Percentiles rank a stretch among this genome's conserved stretches.
These are phyloP conservation scores for Calephelis virginiensis DNA, from an alignment of 1,140 invertebrate species.

Conservation along the genomic window DNA sequence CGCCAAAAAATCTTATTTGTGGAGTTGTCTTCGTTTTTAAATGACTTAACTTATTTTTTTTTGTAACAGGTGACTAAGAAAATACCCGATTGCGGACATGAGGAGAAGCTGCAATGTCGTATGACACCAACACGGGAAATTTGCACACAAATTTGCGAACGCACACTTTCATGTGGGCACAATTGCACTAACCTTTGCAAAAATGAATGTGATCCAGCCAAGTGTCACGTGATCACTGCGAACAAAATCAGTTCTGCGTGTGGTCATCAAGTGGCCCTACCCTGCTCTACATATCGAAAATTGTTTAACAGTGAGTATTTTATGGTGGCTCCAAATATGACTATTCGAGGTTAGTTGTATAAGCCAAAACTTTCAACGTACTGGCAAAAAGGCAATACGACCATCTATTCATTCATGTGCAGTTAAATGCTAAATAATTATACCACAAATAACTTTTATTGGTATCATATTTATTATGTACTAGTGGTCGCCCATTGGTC, in stretches of 20 bases:
- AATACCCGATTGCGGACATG: constrained; percentile 70
- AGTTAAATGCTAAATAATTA: too few species aligned
- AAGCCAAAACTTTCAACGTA: too few species aligned
- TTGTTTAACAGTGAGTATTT: background rate
- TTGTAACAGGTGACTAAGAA: background rate
- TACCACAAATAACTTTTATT: too few species aligned
- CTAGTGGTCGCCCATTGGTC: too few species aligned
- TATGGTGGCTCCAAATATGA: too few species aligned
- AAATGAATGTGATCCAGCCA: constrained; percentile 47
- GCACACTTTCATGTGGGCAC: constrained; percentile 70
- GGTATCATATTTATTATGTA: too few species aligned
- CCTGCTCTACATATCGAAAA: constrained; percentile 47
- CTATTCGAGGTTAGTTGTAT: too few species aligned
- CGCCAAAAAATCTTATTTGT: too few species aligned
- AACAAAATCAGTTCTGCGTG: constrained; percentile 50
- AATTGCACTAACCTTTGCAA: constrained; percentile 57
- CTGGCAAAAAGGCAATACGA: too few species aligned
- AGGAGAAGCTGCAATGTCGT: constrained; percentile 52
- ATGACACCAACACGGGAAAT: constrained; percentile 32
- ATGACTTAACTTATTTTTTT: too few species aligned
- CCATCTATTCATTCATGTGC: too few species aligned
- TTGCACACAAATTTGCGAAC: constrained; percentile 60
- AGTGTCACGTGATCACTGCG: constrained; percentile 46
- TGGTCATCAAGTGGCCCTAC: constrained; percentile 65
- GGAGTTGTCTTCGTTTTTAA: too few species aligned